Evolutionary conservation across 2,113 vertebrate species (phyloP), one percentile per base, ranked within the genome.

Genomic region (Phyllostomus discolor): DNA sequence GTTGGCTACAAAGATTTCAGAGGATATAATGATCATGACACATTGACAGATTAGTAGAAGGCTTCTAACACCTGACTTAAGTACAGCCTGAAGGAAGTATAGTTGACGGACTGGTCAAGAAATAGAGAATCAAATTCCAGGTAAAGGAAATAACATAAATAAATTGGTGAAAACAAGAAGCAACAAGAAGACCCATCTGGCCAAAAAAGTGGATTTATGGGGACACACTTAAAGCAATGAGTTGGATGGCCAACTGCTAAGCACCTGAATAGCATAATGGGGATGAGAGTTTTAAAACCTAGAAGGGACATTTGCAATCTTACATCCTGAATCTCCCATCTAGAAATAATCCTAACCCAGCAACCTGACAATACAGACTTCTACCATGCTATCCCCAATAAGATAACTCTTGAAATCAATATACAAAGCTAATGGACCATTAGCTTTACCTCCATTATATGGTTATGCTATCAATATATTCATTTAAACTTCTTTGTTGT

Each of bases 231-330:
- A 9, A 93, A 16, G 16, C 83, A 95, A 48, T 73, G 46, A 86
- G 5, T 57, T 66, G 22, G 10, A 81, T 81, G 17, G 12, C 43
- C 41, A 75, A 81, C 0, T 75, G 66, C 26, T 88, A 69, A 79
- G 41, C 72, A 90, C 35, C 4, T 70, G 26, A 90, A 85, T 10
- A 69, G 8, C 20, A 48, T 95, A 50, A 64, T 64, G 28, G 43
- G 48, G 14, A 85, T 62, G 62, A 15, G 7, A 81, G 35, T 97
- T 92, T 91, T 91, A 85, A 91, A 97, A 97, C 86, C 19, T 20
- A 79, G 41, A 91, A 91, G 46, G 22, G 33, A 35, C 46, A 35
- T 81, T 10, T 94, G n/a, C 83, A 87, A 83, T 67, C 35, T 64
- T 90, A 17, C 62, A 92, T 84, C 70, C 43, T 70, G 16, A 85